Conservation (phyloP, 2,888 invertebrate genomes). For the Microplitis deprimator region DNA sequence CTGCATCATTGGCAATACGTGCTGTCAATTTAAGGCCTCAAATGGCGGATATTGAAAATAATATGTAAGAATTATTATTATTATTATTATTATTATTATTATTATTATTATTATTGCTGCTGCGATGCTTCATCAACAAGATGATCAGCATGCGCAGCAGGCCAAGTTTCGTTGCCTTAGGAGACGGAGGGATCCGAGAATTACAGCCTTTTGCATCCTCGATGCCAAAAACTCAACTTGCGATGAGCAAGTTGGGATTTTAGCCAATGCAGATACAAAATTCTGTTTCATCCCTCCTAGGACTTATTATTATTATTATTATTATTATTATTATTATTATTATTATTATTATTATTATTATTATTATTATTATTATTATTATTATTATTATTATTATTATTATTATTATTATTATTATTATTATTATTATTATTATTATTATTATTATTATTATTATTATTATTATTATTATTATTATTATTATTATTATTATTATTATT, state of each 20-base stretch:
- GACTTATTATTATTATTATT: too few relatives aligned
- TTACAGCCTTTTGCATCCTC: too few relatives aligned
- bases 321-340: not conserved
- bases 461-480: not conserved
- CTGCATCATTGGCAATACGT: not conserved
- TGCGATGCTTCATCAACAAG: too few relatives aligned
- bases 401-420: not conserved
- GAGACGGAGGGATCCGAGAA: too few relatives aligned
- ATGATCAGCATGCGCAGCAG: too few relatives aligned
- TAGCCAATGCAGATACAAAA: too few relatives aligned
- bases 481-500: too few relatives aligned
- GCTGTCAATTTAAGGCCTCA: not conserved
- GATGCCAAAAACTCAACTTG: too few relatives aligned
- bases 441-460: not conserved
- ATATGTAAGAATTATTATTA: not conserved
- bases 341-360: not conserved
- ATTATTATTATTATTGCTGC: not conserved
- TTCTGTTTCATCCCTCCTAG: too few relatives aligned
- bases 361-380: not conserved
- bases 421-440: not conserved
- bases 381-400: not conserved
- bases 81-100: too few relatives aligned
- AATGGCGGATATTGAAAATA: not conserved
- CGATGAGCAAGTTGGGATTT: too few relatives aligned
- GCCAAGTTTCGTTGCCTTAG: too few relatives aligned